Base-by-base conservation (phyloP, 2,797 vertebrate genomes). In the Coranthus polyacanthus region DNA sequence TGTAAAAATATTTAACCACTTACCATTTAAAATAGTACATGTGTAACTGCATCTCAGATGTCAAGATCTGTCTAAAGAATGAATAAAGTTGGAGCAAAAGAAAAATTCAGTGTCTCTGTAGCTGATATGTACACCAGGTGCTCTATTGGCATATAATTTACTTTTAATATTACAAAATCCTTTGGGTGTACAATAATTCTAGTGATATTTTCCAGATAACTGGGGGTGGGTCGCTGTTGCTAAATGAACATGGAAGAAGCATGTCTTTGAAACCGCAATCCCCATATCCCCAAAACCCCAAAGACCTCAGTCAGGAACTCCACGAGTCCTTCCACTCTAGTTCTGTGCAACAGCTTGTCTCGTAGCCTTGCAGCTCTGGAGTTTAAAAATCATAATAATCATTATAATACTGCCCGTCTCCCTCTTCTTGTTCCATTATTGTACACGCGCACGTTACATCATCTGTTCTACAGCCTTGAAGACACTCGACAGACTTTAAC, bases 381-480 rank as follows among this genome's bases (percentile, higher is more conserved):
- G 50, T 56, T 54, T 44, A 69, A 66, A 42, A 44, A 60, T 55
- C 24, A 47, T 6, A 26, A 12, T 22, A 22, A 16, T 46, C 45
- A 58, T 46, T 18, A 43, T 24, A 21, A 43, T 21, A 7, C 36
- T 6, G 38, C 21, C n/a, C 17, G 37, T 53, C 44, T 18, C 57
- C 20, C 26, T 36, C 12, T 11, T 37, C 44, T 22, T 12, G 58
- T 20, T 67, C 61, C 65, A 75, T 63, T 51, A 24, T 58, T 50
- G 68, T 75, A 68, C 75, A 41, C 36, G 49, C 5, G 49, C 5
- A 36, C 4, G 12, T 79, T 84, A 53, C 79, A 73, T 88, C 84
- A 85, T 83, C 46, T 15, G 34, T 39, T 75, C 55, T 34, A 32
- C 20, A 57, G 46, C 60, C 59, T 59, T 18, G 39, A 75, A 67